Percentiles rank a stretch among this genome's conserved stretches.
Conservation (phyloP, 2,797 vertebrate species). For the Selene dorsalis region DNA sequence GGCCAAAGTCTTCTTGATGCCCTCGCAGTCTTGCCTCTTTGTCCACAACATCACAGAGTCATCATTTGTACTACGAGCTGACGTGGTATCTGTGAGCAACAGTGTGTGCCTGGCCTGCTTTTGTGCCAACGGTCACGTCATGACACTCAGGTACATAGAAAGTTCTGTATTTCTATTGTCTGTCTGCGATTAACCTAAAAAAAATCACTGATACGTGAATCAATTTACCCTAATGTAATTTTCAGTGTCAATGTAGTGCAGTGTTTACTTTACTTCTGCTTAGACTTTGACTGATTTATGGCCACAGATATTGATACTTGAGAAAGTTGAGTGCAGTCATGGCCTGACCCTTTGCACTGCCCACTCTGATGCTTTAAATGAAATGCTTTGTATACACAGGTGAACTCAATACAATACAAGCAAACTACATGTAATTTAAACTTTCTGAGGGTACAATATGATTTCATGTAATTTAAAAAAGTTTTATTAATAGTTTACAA, state of each 20-base stretch:
- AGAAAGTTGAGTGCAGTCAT: not conserved
- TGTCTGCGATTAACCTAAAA: not conserved
- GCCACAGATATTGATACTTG: too few relatives aligned
- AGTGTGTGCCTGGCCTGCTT: constrained; percentile 96
- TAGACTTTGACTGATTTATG: not conserved
- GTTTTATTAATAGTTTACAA: not conserved
- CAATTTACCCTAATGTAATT: not conserved
- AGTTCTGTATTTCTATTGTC: not conserved
- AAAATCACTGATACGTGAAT: too few relatives aligned
- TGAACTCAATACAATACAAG: not conserved
- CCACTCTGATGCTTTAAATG: not conserved
- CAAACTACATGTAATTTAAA: too few relatives aligned
- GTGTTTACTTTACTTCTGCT: not conserved
- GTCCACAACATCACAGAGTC: constrained; percentile 99
- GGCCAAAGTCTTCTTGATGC: constrained; percentile 98
- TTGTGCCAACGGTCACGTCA: constrained; percentile 97
- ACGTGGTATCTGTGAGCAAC: constrained; percentile 92
- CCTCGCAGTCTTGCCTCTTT: constrained; percentile 95
- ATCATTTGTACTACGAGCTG: constrained; percentile 94
- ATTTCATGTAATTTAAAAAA: not conserved
- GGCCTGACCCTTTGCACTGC: not conserved
- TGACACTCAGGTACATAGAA: constrained; percentile 91
- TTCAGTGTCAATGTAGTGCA: not conserved
- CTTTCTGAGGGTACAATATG: not conserved
- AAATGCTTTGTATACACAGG: constrained; percentile 5